Evolutionary conservation across 2,113 vertebrate species (phyloP), one percentile per base, ranked within the genome.

Genomic region (Hystrix cristata): DNA sequence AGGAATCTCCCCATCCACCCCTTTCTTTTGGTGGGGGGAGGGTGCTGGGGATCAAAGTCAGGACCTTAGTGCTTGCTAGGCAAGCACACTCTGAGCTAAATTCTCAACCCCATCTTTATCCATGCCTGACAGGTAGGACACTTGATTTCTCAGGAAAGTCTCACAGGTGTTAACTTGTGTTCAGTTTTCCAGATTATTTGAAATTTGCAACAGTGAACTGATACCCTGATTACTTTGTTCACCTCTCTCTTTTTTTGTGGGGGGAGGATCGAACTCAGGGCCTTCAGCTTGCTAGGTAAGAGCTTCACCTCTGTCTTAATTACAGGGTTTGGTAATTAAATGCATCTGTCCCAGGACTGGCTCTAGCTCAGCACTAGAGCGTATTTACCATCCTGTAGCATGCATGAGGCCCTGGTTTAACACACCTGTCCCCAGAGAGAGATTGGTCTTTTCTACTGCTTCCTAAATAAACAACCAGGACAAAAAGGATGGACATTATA

Each of bases 401-500:
- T 76, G 25, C 25, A 48, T 76, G 72, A 48, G 43, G 23, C 8
- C 23, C 72, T 76, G 72, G 43, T 46, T 76, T 48, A 48, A 46
- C 10, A 25, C 72, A 76, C 29, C 67, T 90, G 29, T 55, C 57
- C 57, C 71, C 67, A 89, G 19, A 91, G 3, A 84, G 48, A 92
- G n/a, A 51, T 14, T n/a, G 19, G 51, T 51, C 11, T 74, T 90
- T 82, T 85, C 67, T 18, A 82, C 48, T 76, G 57, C 23, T 91
- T 89, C 55, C 31, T 71, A 8, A 85, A 97, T 23, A 88, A 95
- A 94, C 88, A 14, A 74, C 87, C 34, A 64, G n/a, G 59, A 79
- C 80, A 55, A 89, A 89, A 76, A 3, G 51, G 6, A 1, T 76
- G 13, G 34, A 51, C 14, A 1, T 87, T 72, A 78, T 78, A 6